Conservation (phyloP, 2,113 vertebrate genomes). For the Lichenostomus cassidix region DNA sequence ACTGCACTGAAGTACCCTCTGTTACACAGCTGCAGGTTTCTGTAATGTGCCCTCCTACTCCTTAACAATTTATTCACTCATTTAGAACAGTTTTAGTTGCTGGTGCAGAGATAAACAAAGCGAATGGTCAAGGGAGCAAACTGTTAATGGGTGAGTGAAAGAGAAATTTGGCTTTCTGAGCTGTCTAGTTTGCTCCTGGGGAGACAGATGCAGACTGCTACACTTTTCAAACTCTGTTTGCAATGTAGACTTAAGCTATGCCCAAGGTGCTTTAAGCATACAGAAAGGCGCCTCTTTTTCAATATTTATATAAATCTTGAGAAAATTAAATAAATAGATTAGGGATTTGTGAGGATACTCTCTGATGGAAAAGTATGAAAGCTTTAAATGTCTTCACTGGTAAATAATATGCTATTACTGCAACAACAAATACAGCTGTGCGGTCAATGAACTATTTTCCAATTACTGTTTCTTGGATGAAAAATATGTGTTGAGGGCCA, state of each 20-base stretch:
- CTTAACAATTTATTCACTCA: not conserved
- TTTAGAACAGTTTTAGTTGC: not conserved
- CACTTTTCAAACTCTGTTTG: conserved; percentile 18
- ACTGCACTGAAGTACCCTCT: not conserved
- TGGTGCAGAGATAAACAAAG: conserved; percentile 19
- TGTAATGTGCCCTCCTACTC: not conserved
- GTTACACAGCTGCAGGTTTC: not conserved
- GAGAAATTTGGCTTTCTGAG: conserved; percentile 20
- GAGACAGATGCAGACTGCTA: conserved; percentile 23
- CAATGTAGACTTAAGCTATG: conserved; percentile 41
- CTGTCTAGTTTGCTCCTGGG: conserved; percentile 25
- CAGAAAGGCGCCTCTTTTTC: conserved; percentile 61
- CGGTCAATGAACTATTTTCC: conserved; percentile 44
- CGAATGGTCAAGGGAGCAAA: conserved; percentile 32
- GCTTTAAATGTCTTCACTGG: conserved; percentile 47
- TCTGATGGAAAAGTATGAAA: conserved; percentile 59
- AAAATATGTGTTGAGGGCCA: not conserved
- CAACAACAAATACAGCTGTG: conserved; percentile 59
- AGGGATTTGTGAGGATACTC: conserved; percentile 59
- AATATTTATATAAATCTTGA: conserved; percentile 64
- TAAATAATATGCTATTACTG: conserved; percentile 62
- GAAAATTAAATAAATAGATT: conserved; percentile 70
- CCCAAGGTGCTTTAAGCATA: conserved; percentile 62
- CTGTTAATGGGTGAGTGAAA: conserved; percentile 25
- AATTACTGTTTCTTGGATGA: conserved; percentile 37